Evolutionary conservation across 2,113 vertebrate genomes (phyloP).

Genomic region (Clinocottus analis): DNA sequence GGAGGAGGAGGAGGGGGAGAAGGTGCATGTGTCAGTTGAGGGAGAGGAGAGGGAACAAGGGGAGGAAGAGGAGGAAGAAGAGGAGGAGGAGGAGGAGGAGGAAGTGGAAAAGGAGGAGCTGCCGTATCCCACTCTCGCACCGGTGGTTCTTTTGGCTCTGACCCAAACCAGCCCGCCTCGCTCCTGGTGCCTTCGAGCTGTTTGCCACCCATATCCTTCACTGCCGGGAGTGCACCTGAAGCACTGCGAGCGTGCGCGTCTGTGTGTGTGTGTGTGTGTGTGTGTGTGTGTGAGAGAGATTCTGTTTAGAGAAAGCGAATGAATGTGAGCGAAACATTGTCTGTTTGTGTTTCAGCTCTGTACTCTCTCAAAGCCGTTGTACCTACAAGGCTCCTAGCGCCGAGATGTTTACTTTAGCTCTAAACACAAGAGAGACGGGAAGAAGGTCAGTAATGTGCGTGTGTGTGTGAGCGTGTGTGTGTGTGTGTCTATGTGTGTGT

Average conservation of each 20-base stretch:
- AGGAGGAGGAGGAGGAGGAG: background rate
- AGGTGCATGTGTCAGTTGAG: constrained; percentile 71
- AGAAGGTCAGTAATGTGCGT: constrained; percentile 37
- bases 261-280: constrained; percentile 20
- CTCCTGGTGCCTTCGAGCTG: constrained; percentile 95
- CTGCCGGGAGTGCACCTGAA: constrained; percentile 19
- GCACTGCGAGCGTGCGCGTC: background rate
- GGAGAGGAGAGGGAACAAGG: constrained; percentile 63
- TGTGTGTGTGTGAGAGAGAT: constrained; percentile 17
- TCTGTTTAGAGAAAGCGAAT: background rate
- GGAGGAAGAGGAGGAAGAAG: constrained; percentile 59
- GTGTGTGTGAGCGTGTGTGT: background rate
- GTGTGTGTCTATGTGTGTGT: constrained; percentile 8
- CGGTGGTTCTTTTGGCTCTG: constrained; percentile 95
- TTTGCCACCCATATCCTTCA: constrained; percentile 99
- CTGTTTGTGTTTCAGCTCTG: constrained; percentile 70
- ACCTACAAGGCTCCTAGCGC: constrained; percentile 33
- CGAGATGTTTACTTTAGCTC: constrained; percentile 66
- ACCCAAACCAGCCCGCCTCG: constrained; percentile 94
- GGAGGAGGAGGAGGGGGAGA: constrained; percentile 77
- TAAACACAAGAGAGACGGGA: constrained; percentile 63
- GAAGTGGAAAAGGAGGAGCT: constrained; percentile 87
- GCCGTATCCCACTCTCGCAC: constrained; percentile 92
- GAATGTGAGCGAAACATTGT: constrained; percentile 36
- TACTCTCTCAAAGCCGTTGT: constrained; percentile 56